A percentile compares a stretch with the other conserved stretches of the same genome.
phyloP scores from a whole-genome alignment of 2,888 invertebrate genomes.

The Tetheella fluctuosa region DNA sequence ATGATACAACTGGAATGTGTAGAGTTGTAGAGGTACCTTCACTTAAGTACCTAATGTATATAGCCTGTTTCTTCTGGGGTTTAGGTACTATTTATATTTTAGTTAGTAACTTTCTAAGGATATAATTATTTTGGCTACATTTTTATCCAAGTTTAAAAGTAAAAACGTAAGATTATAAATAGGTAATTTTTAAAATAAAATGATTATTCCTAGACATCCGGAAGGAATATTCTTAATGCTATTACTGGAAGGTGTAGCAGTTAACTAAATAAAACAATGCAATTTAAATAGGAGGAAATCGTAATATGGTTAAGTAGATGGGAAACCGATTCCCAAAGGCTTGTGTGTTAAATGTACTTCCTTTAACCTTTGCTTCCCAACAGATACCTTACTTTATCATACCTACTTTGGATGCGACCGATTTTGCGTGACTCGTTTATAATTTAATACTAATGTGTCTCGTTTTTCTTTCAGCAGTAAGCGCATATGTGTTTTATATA shows the following conservation, averaged over 20 bases:
- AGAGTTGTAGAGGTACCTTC: too few relatives aligned
- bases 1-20: neutral
- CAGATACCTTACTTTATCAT: constrained; percentile 16
- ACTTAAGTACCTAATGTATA: too few relatives aligned
- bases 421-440: constrained; percentile 57
- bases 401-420: constrained; percentile 45
- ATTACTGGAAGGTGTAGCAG: constrained; percentile 1
- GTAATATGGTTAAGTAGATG: constrained; percentile 24
- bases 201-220: neutral
- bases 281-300: constrained; percentile 15
- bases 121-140: too few relatives aligned
- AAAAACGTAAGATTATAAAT: neutral
- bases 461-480: constrained; percentile 24
- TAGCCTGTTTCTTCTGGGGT: too few relatives aligned
- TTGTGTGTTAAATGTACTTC: constrained; percentile 28
- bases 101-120: too few relatives aligned
- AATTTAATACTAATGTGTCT: constrained; percentile 53
- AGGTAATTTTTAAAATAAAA: neutral
- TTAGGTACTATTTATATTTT: too few relatives aligned
- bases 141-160: too few relatives aligned
- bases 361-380: constrained; percentile 22
- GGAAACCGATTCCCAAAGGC: constrained; percentile 22
- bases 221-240: neutral
- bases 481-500: neutral
- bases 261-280: neutral